Base-by-base conservation (phyloP, 2,113 vertebrate genomes). In the Podilymbus podiceps region DNA sequence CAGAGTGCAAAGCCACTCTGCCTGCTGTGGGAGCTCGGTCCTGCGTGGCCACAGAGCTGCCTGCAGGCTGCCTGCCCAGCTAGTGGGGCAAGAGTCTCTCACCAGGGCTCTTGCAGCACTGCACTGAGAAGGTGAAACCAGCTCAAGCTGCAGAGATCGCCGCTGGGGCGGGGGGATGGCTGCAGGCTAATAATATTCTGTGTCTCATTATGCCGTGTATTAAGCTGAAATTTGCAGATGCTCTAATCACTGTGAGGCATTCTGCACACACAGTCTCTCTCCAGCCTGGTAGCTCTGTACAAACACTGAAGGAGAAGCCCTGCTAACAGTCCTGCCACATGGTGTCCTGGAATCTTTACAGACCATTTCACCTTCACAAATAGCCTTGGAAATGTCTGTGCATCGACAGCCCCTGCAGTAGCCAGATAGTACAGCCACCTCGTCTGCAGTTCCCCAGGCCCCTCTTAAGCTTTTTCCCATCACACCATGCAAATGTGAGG, bases 321-420 rank as follows among this genome's bases (percentile, higher is more conserved):
- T 20, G 60, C 94, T 94, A 77, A 90, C 88, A 72, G 33, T 83
- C 95, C 95, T 95, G 77, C 96, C 77, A 93, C 91, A 92, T 90
- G 84, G 86, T 95, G 92, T 95, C 96, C 90, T 88, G 86, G 79
- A 95, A 96, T 96, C 96, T 96, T 96, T 96, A 66, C 92, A 97
- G 94, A 95, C 91, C 94, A 94, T 98, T 97, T 97, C 97, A 97
- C 97, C 97, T 97, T 97, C 97, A 97, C 96, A 96, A 93, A 97
- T 96, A 98, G 96, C 96, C 97, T 97, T 97, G 97, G 96, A 98
- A 97, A 98, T 95, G 77, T 90, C 95, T 94, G 88, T 40, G 95
- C 90, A 74, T 79, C 84, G 44, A 68, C 89, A 95, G 97, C 96
- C 97, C 97, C 97, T 81, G 94, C 82, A 52, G 94, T 95, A 91